Base-by-base conservation (phyloP, 2,797 vertebrate species). In the Epinephelus malabaricus region DNA sequence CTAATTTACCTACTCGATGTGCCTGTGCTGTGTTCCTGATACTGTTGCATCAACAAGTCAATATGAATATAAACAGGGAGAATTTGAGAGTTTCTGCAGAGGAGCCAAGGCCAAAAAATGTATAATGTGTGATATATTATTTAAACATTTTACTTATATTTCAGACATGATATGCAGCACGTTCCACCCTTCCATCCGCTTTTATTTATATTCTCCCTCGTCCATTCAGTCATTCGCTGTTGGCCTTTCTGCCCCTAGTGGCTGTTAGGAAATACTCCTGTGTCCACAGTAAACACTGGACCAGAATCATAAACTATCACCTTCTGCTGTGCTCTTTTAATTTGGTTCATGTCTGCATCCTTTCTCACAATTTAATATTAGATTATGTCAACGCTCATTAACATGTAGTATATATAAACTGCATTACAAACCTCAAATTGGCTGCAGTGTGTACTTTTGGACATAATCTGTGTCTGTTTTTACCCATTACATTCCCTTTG, bases 401-500 rank as follows among this genome's bases (percentile, higher is more conserved):
- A 53, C 27, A 59, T 56, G 17, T 54, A 38, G 58, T 63, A 53
- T 54, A 77, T 62, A 66, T n/a, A 43, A 78, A 43, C 19, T 23
- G 18, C 49, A 78, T 74, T 47, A 38, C 58, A 78, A 18, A 5
- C 46, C 59, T 64, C 51, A 70, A 80, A 77, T 63, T 64, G 68
- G 64, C 40, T 71, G 30, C 47, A 49, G 56, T 69, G 76, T 76
- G 68, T 85, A 72, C 58, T 73, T 76, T 54, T 63, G 25, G 56
- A 69, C 73, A 79, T 77, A 67, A 76, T 85, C 69, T 61, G 54
- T 60, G 71, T 77, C 27, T 80, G 67, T 82, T 88, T 87, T 76
- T 74, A 83, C 80, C 67, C 25, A 59, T 91, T 88, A 77, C 74
- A 53, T 76, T 73, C 62, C 70, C 72, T 81, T 86, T 91, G 85